phyloP scores from a whole-genome alignment of 2,797 vertebrate species.

The Hypotaenidia okinawae region DNA sequence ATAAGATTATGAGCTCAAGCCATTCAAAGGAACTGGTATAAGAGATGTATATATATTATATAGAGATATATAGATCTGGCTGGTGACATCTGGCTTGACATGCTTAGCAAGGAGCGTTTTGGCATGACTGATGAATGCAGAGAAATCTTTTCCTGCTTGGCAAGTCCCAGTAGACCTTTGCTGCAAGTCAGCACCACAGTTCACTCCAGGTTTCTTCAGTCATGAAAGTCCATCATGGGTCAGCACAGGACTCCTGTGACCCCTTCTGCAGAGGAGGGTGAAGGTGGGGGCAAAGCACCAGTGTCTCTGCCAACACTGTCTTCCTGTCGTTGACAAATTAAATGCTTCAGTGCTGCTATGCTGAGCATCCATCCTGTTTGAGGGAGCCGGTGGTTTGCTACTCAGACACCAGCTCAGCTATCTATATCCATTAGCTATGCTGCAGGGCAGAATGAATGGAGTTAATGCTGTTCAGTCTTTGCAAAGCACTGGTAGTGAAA shows the following conservation, averaged over 20 bases:
- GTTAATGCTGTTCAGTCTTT: slow-evolving; percentile 9
- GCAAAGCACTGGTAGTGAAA: slow-evolving; percentile 5
- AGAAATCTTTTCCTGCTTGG: neutral
- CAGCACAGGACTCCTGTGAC: neutral
- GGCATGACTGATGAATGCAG: fast-evolving
- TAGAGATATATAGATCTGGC: neutral
- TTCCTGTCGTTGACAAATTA: slow-evolving; percentile 19
- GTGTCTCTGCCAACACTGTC: neutral
- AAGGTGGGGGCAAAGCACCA: neutral
- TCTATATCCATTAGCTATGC: slow-evolving; percentile 46
- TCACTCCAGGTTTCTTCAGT: neutral
- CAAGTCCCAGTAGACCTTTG: neutral
- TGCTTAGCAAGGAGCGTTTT: neutral
- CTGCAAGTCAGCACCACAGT: neutral
- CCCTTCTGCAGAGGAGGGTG: neutral
- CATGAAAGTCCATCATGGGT: neutral
- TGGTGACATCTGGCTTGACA: neutral
- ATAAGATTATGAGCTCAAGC: neutral
- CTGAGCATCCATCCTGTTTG: slow-evolving; percentile 26
- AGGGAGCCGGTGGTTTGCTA: neutral
- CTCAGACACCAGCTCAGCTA: neutral
- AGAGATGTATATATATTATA: too few relatives aligned
- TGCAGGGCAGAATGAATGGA: neutral
- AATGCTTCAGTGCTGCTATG: neutral
- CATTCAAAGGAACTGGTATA: neutral